Base-by-base conservation (phyloP, 2,113 vertebrate species). In the Atrichornis clamosus region DNA sequence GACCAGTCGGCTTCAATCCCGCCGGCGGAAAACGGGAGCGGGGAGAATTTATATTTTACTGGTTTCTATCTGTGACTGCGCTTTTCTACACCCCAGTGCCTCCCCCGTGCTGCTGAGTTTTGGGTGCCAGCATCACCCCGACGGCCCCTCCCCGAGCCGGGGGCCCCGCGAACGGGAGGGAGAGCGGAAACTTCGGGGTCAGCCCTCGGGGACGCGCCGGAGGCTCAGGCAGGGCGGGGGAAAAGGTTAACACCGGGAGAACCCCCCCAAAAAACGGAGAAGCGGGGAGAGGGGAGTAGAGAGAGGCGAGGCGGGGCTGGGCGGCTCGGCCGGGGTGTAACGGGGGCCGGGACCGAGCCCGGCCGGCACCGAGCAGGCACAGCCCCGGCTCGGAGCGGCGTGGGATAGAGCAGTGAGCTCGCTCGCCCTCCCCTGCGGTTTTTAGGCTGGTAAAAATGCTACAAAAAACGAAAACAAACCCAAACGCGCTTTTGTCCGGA, bases 91-190 rank as follows among this genome's bases (percentile, higher is more conserved):
- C 5, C 6, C 6, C 35, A 1, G 23, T 20, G 39, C 8, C 24
- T 19, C 98, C 97, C 98, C 97, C 94, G 98, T 4, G 67, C 50
- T 33, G 97, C 97, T 76, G 97, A 97, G 97, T 96, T 97, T 98
- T 97, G 98, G 97, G 97, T 91, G 96, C 84, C 78, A 44, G 63
- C 90, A 53, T 79, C 87, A 11, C 52, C 83, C 79, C 84, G 72
- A 97, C 89, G 96, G 95, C 97, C 96, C 97, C 9, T 30, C 11
- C 14, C 11, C 7, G 12, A 20, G 5, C 60, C 8, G 72, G 23
- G 20, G 32, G 10, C 44, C 24, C 60, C 12, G 75, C 5, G 2
- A 13, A 3, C 3, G 3, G 42, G 10, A n/a, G 33, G 27, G 9
- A 27, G 30, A 2, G 24, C 3, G 11, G 15, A n/a, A 73, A 94